Evolutionary conservation across 2,888 invertebrate genomes (phyloP), one percentile per base, ranked within the genome.

Genomic region (Tricholauxania praeusta): DNA sequence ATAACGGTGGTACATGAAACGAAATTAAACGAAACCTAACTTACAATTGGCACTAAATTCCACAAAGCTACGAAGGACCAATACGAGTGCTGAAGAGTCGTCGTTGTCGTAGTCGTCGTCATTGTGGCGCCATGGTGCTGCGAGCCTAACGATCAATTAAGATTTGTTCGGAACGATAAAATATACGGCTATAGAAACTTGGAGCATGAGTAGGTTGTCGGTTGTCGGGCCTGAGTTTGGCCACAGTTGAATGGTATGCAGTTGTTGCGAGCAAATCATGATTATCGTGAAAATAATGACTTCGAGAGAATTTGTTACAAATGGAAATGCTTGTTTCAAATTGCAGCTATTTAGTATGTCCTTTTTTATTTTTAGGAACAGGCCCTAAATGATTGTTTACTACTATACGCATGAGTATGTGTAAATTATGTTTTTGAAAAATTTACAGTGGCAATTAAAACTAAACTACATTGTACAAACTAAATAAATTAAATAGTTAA

Each of bases 81-180:
- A 15, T 39, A 5, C 19, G 32, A 39, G 14, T n/a, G 51, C 12
- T 47, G 39, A 52, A 51, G 14, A 10, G 28, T 19, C 22, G n/a
- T 39, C 59, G 57, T 49, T 39, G 15, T 28, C 10, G 47, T 60
- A 10, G 64, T 28, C 39, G 28, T 60, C 64, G 65, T 70, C 48
- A 57, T 28, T n/a, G 53, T 73, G 59, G 72, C 52, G 39, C n/a
- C 53, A 17, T 22, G n/a, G n/a, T 14, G 62, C 48, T 47, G 17
- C 48, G n/a, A 69, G 74, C 72, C 80, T 79, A 81, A 80, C 81
- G 82, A 83, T 83, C 81, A 83, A 82, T 84, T 84, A 81, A 84
- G 84, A 85, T 84, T 83, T 82, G 78, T 78, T 80, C 77, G 73
- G 74, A 75, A 80, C 81, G 85, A 86, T 84, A 84, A 84, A 82